Conservation (phyloP, 2,113 vertebrate genomes). For the Carettochelys insculpta region DNA sequence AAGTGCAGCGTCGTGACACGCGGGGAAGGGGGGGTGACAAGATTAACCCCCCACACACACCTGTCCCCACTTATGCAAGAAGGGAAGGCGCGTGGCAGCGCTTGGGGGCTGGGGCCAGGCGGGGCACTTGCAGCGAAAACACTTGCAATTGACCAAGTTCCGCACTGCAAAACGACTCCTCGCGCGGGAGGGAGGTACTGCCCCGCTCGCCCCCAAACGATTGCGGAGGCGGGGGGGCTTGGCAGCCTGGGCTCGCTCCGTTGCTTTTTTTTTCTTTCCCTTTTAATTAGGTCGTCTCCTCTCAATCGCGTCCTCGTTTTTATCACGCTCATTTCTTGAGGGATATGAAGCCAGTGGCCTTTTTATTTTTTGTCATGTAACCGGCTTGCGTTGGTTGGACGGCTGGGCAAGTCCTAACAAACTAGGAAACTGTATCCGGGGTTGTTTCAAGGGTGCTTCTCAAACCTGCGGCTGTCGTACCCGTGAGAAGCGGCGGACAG, state of each 20-base stretch:
- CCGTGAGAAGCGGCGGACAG: not conserved
- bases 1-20: not conserved
- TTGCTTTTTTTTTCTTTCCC: too few relatives aligned
- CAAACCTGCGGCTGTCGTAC: rapidly evolving
- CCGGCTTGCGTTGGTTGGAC: not conserved
- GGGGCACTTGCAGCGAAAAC: not conserved
- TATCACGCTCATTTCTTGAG: not conserved
- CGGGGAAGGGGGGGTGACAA: too few relatives aligned
- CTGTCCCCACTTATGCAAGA: not conserved
- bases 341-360: rapidly evolving
- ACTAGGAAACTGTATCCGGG: not conserved
- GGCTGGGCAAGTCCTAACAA: not conserved
- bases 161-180: not conserved
- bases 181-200: not conserved
- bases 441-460: not conserved
- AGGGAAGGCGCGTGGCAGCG: not conserved
- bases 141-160: not conserved
- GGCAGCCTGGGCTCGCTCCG: too few relatives aligned
- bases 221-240: too few relatives aligned
- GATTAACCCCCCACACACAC: not conserved
- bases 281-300: not conserved
- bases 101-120: not conserved
- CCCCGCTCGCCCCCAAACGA: not conserved
- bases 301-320: not conserved
- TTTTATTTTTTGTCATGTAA: rapidly evolving